phyloP scores from a whole-genome alignment of 1,140 invertebrate genomes.

The Cataglyphis hispanica region DNA sequence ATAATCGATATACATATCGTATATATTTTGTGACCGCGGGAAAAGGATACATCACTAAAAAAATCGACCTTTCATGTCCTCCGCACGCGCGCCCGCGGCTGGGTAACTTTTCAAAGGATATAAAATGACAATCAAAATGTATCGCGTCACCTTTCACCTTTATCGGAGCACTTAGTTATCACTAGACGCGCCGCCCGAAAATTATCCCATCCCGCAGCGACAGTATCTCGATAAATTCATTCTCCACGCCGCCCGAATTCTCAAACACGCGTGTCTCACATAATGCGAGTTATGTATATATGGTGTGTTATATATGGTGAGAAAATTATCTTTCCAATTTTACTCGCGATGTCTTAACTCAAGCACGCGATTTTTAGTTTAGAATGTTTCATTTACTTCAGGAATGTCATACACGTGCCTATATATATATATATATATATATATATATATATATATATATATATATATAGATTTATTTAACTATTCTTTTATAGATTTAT shows the following conservation, averaged over 20 bases:
- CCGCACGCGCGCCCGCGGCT: neutral
- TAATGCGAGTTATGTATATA: neutral
- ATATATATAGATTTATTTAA: no score
- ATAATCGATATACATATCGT: slow-evolving; percentile 41
- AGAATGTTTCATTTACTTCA: neutral
- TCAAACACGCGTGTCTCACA: neutral
- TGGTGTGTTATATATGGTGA: neutral
- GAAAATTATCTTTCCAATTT: neutral
- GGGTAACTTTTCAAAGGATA: slow-evolving; percentile 35
- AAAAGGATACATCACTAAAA: slow-evolving; percentile 12
- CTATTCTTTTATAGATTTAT: neutral
- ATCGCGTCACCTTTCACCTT: slow-evolving; percentile 50
- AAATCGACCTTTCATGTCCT: slow-evolving; percentile 31
- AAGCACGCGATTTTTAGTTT: slow-evolving; percentile 1
- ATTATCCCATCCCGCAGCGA: neutral
- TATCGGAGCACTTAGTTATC: slow-evolving; percentile 21
- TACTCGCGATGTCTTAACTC: neutral
- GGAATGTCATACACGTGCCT: neutral
- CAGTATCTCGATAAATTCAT: slow-evolving; percentile 19
- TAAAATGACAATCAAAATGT: slow-evolving; percentile 26
- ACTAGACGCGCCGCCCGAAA: neutral
- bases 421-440: no score
- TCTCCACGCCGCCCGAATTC: slow-evolving; percentile 6
- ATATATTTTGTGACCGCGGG: slow-evolving; percentile 4
- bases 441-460: no score